Conservation (phyloP, 2,888 invertebrate genomes). For the Heliconius hortense region DNA sequence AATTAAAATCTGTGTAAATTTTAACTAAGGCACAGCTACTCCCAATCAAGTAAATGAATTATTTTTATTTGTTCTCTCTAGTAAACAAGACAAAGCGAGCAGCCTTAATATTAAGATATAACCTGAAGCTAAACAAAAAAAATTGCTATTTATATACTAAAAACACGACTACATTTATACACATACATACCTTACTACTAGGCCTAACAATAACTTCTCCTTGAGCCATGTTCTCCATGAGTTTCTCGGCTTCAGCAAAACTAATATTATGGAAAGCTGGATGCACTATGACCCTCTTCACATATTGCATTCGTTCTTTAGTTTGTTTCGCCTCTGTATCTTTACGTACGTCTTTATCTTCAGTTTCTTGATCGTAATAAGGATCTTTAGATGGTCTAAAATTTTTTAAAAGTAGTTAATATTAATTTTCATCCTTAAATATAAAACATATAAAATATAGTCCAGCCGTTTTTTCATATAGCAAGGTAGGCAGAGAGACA, state of each 20-base stretch:
- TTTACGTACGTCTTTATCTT: slow-evolving; percentile 89
- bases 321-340: slow-evolving; percentile 92
- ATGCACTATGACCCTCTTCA: slow-evolving; percentile 98
- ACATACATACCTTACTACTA: slow-evolving; percentile 90
- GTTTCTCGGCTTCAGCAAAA: slow-evolving; percentile 94
- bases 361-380: slow-evolving; percentile 93
- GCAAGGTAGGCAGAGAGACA: too few species aligned
- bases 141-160: background rate
- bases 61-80: background rate
- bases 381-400: slow-evolving; percentile 91
- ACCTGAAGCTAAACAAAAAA: background rate
- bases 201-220: slow-evolving; percentile 98
- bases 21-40: too few species aligned
- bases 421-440: background rate
- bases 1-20: too few species aligned
- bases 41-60: too few species aligned
- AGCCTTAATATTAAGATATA: background rate
- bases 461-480: background rate
- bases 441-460: background rate
- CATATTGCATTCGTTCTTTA: slow-evolving; percentile 92
- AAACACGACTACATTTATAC: slow-evolving; percentile 17
- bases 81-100: background rate
- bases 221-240: slow-evolving; percentile 96
- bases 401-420: slow-evolving; percentile 32
- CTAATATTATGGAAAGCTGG: slow-evolving; percentile 98